Evolutionary conservation across 2,113 vertebrate species (phyloP), one percentile per base, ranked within the genome.

Genomic region (Serranochromis macrocephalus): DNA sequence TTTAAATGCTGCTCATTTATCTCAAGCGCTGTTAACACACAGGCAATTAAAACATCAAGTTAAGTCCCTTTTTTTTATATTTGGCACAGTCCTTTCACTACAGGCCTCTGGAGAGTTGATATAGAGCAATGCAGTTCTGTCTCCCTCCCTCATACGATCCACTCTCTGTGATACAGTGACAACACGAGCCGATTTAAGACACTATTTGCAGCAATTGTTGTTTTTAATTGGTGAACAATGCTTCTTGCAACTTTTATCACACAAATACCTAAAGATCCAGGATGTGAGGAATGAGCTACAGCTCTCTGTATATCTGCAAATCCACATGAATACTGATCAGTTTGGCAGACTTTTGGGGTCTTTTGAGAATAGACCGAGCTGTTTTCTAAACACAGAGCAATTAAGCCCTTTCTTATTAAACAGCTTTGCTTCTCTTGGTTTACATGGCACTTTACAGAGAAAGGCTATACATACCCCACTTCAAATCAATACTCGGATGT

Each of bases 401-500:
- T 93, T 91, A 88, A 82, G 78, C 45, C 36, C 71, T 87, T 31
- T 83, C 42, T 80, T 82, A 92, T 85, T 87, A 91, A 90, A 87
- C 78, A 85, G 84, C 78, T 87, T 86, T 85, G 4, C 83, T 85
- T 88, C 79, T 78, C 87, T 91, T 88, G 84, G 87, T 91, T 89
- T 86, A 91, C 81, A 90, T 91, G 71, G 87, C 85, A 49, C 87
- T 90, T 93, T 88, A 89, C 82, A 81, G 49, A 84, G 83, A 81
- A 81, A 81, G 81, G 86, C 87, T 85, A 83, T 79, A 82, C 84
- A 79, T 91, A 88, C 85, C 79, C 58, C 29, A n/a, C 84, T 85
- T 61, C 68, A 24, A 89, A 95, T 96, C 94, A 89, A 96, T 94
- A 92, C 82, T 55, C 33, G 85, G 79, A 92, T 93, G 81, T 85